Evolutionary conservation across 2,888 invertebrate species (phyloP).

Genomic region (Calliopum simillimum): DNA sequence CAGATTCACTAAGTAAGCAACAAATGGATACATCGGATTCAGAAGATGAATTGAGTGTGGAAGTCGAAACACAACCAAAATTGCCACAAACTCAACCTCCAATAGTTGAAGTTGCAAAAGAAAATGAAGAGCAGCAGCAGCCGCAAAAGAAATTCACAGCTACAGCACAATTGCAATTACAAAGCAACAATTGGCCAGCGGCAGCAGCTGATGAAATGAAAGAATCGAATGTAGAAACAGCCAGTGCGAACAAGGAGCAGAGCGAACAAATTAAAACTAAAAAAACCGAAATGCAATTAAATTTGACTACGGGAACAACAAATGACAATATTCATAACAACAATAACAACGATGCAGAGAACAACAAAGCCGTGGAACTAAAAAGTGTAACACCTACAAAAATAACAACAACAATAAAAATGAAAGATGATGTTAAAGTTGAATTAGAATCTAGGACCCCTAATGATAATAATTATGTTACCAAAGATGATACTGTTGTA

Average conservation of each 20-base stretch:
- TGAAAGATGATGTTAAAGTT: constrained; percentile 30
- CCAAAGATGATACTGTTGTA: constrained; percentile 58
- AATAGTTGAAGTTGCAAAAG: not conserved
- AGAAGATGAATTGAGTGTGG: constrained; percentile 37
- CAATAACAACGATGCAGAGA: constrained; percentile 32
- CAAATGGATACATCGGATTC: constrained; percentile 50
- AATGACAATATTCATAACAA: constrained; percentile 40
- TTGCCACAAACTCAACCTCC: constrained; percentile 55
- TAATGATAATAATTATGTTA: constrained; percentile 56
- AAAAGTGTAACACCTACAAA: constrained; percentile 5
- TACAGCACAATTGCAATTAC: constrained; percentile 45
- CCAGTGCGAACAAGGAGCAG: no score
- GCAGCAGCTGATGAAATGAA: not conserved
- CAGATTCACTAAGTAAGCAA: constrained; percentile 22
- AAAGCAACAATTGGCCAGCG: constrained; percentile 14
- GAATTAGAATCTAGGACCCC: constrained; percentile 49
- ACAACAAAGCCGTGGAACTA: constrained; percentile 32
- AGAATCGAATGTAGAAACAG: no score
- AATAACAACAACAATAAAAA: not conserved
- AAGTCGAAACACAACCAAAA: constrained; percentile 48
- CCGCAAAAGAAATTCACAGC: constrained; percentile 42
- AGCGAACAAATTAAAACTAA: constrained; percentile 23
- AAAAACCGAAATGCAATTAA: constrained; percentile 7
- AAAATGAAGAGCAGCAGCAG: constrained; percentile 4
- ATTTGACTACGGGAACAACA: constrained; percentile 42